These are phyloP conservation scores for Thalpophila matura DNA, from an alignment of 2,888 invertebrate species.

Conservation along the genomic window DNA sequence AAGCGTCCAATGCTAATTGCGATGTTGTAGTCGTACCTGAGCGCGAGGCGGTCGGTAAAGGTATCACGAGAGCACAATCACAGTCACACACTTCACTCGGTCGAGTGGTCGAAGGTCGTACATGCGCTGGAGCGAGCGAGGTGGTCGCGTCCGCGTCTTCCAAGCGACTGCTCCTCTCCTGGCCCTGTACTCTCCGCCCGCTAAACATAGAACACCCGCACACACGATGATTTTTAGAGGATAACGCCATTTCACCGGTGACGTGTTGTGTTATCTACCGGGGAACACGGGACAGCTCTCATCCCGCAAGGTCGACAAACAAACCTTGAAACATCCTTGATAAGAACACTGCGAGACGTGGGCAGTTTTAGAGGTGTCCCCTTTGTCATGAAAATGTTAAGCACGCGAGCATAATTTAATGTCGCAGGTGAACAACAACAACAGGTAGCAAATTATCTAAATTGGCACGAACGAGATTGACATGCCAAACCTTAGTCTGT, in stretches of 20 bases:
- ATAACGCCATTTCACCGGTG: constrained; percentile 80
- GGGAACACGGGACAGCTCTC: constrained; percentile 65
- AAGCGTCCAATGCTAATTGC: constrained; percentile 64
- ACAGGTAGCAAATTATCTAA: constrained; percentile 28
- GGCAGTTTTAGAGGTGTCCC: constrained; percentile 25
- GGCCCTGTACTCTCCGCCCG: constrained; percentile 71
- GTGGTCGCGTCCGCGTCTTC: constrained; percentile 88
- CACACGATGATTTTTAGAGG: constrained; percentile 72
- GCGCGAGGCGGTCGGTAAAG: constrained; percentile 66
- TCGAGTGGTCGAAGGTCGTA: constrained; percentile 87
- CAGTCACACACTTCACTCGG: constrained; percentile 89
- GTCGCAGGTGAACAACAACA: constrained; percentile 1
- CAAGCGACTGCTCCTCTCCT: constrained; percentile 84
- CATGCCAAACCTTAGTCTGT: constrained; percentile 36
- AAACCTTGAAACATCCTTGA: constrained; percentile 75
- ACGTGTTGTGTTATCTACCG: constrained; percentile 63
- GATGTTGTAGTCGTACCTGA: constrained; percentile 69
- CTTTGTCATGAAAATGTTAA: constrained; percentile 23
- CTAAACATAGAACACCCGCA: constrained; percentile 82
- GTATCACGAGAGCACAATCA: constrained; percentile 83
- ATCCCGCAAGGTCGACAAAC: constrained; percentile 82
- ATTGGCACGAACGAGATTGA: constrained; percentile 17
- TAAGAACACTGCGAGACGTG: constrained; percentile 42
- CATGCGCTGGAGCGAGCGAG: constrained; percentile 85
- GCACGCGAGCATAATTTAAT: background rate